Evolutionary conservation across 2,888 invertebrate genomes (phyloP), one percentile per base, ranked within the genome.

Genomic region (Agrochola lychnidis): DNA sequence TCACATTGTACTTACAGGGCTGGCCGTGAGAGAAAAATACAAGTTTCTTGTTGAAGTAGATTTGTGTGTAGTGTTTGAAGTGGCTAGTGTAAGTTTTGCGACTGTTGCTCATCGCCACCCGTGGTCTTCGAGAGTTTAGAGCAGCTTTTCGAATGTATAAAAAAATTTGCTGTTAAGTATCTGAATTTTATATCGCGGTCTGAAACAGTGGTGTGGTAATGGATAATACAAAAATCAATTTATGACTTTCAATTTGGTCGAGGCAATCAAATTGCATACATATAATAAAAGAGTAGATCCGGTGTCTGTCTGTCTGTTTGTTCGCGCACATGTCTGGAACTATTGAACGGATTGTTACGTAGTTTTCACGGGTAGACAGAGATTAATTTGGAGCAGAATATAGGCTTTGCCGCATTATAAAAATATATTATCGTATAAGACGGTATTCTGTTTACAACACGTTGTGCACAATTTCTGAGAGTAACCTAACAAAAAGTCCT

Each of bases 1-100:
- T 87, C 84, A 82, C 77, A 82, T 56, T 62, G 69, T 68, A 76
- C 56, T 30, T 48, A 67, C 63, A 88, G 81, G 85, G 82, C 64
- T 85, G 85, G 62, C 81, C 75, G 61, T 16, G 36, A 59, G 64
- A 61, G 70, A 76, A 68, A 68, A 80, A 67, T 81, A 71, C 1
- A 68, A 51, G 78, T 62, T 51, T 77, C 19, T 30, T 14, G 53
- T 42, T 40, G 36, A 59, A 68, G 30, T 16, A 51, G 22, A 64
- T 36, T 61, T 19, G 53, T 57, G 68, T 66, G 53, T 51, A 61
- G 16, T 51, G 36, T 42, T 42, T 51, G 59, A 76, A 82, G 53
- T 45, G 10, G 70, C 51, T 45, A 51, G 56, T 42, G 57, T 42
- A 7, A 45, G n/a, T 57, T 64, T 66, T 75, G 59, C 16, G 40